Percentiles rank a stretch among this genome's conserved stretches.
phyloP scores from a whole-genome alignment of 1,140 invertebrate species.

The Zaprionus kolodkinae region DNA sequence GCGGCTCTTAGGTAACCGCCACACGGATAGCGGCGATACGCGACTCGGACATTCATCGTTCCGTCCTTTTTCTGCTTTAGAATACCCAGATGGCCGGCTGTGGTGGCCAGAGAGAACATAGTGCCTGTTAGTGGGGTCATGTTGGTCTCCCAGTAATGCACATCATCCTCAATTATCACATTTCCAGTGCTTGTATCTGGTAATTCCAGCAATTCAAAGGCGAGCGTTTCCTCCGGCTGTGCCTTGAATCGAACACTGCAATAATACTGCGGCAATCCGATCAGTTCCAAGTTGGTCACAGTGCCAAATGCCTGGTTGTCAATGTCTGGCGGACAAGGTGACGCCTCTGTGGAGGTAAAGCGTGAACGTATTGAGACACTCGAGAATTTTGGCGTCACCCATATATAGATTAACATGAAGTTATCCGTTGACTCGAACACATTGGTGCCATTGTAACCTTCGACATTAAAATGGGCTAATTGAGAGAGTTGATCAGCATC shows the following conservation, averaged over 20 bases:
- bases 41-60: slow-evolving; percentile 32
- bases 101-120: slow-evolving; percentile 40
- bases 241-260: slow-evolving; percentile 50
- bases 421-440: slow-evolving; percentile 69
- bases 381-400: background rate
- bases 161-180: slow-evolving; percentile 46
- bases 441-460: slow-evolving; percentile 36
- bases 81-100: slow-evolving; percentile 35
- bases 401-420: slow-evolving; percentile 50
- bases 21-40: slow-evolving; percentile 56
- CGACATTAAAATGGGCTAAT: slow-evolving; percentile 46
- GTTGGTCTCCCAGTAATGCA: background rate
- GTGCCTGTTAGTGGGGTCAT: background rate
- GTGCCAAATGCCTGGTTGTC: slow-evolving; percentile 38
- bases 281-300: slow-evolving; percentile 35
- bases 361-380: slow-evolving; percentile 22
- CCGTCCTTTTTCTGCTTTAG: background rate
- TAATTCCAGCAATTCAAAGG: slow-evolving; percentile 52
- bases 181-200: background rate
- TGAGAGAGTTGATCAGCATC: slow-evolving; percentile 38
- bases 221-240: slow-evolving; percentile 42
- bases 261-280: slow-evolving; percentile 35
- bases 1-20: slow-evolving; percentile 34
- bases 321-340: slow-evolving; percentile 66
- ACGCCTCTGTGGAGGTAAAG: slow-evolving; percentile 47